Base-by-base conservation (phyloP, 2,888 invertebrate genomes). In the Sinopyrophorus schimmeli region DNA sequence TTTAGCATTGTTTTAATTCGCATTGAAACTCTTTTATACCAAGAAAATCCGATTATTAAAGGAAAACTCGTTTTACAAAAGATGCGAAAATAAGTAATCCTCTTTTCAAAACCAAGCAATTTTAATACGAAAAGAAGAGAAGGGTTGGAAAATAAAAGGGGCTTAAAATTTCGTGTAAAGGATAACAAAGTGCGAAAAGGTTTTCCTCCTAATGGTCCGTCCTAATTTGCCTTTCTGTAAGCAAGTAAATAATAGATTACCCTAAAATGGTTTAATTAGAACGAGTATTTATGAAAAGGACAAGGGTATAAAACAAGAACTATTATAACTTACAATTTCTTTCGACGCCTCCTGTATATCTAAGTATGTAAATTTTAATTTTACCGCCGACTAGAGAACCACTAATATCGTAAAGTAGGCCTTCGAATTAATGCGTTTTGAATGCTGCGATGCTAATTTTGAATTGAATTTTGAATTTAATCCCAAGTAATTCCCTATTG, bases 151-250 rank as follows among this genome's bases (percentile, higher is more conserved):
- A 51, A 57, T 55, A 51, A 53, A 50, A 35, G 46, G 53, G 53
- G 37, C 51, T 57, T 57, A 54, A 55, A 55, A 28, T 57, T 57
- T 55, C 53, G 53, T 57, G 53, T 41, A 46, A 53, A 57, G 43
- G 53, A 53, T 57, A 55, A 57, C 50, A 51, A 48, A 51, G 53
- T 53, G 47, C 43, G 47, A 42, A 51, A 57, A 57, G 53, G 55
- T 49, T 55, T 47, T 44, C 49, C 39, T 39, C 31, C 42, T 50
- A 47, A 49, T 37, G 47, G 38, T 43, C 21, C 27, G 32, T 27
- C 38, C 47, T 48, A 31, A 43, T 37, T 44, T 49, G 53, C 41
- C 50, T 47, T 40, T 41, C 43, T 41, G 46, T 53, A 53, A 50
- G 49, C 44, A 55, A 47, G 43, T 55, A 53, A 53, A 55, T 55